phyloP scores from a whole-genome alignment of 2,888 invertebrate genomes.

The Lottia gigantea region DNA sequence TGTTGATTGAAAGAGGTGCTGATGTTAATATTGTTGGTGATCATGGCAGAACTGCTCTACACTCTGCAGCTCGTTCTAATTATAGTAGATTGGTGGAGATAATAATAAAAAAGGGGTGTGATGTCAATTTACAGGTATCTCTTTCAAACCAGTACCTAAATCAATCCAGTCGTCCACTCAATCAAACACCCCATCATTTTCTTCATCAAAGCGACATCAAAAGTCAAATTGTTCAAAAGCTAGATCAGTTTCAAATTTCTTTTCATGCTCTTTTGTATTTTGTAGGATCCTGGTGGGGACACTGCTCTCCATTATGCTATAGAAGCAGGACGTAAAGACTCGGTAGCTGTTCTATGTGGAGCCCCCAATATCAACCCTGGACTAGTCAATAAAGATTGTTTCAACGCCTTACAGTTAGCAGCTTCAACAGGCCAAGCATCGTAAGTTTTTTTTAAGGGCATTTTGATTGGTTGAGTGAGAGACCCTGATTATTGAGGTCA shows the following conservation, averaged over 20 bases:
- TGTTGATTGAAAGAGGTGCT: conserved; percentile 8
- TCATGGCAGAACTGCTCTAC: conserved; percentile 8
- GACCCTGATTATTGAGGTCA: background rate
- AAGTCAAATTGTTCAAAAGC: no score
- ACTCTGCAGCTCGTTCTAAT: background rate
- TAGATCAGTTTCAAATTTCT: background rate
- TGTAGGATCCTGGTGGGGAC: conserved; percentile 79
- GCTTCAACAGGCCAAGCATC: conserved; percentile 84
- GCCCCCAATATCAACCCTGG: conserved; percentile 78
- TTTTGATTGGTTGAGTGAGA: no score
- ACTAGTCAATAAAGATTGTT: conserved; percentile 83
- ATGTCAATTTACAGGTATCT: conserved; percentile 29
- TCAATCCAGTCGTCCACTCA: no score
- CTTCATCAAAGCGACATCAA: no score
- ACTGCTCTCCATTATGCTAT: conserved; percentile 88
- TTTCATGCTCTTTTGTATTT: background rate
- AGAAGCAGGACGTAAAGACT: conserved; percentile 78
- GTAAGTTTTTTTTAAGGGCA: no score
- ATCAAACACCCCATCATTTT: no score
- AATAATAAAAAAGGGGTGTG: conserved; percentile 35
- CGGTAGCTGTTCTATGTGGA: conserved; percentile 78
- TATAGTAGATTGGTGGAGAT: conserved; percentile 32
- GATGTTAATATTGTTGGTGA: conserved; percentile 1
- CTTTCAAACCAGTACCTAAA: no score
- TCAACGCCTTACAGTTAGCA: conserved; percentile 85